Percentiles rank a stretch among this genome's conserved stretches.
Conservation (phyloP, 2,888 invertebrate genomes). For the Colostygia pectinataria region DNA sequence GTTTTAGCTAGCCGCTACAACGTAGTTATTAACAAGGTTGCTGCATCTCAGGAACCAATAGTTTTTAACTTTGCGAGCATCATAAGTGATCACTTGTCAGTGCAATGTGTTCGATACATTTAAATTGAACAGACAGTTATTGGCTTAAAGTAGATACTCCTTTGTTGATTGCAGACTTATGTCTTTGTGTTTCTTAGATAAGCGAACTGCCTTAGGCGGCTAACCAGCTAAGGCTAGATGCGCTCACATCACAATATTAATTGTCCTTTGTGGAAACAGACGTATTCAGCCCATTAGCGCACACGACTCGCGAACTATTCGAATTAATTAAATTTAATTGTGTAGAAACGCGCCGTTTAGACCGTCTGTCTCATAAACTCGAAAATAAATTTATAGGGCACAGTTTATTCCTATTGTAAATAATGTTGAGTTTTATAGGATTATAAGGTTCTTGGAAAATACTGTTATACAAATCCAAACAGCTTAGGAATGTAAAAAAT, state of each 20-base stretch:
- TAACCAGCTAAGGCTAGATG: constrained; percentile 6
- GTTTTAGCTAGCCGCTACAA: too few species aligned
- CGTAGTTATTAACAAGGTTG: too few species aligned
- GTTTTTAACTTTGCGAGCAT: too few species aligned
- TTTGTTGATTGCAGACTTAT: too few species aligned
- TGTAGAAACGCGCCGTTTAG: constrained; percentile 47
- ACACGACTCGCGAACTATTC: constrained; percentile 75
- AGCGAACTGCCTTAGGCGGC: too few species aligned
- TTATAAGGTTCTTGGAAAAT: constrained; percentile 15
- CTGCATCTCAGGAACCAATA: too few species aligned
- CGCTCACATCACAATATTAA: constrained; percentile 50
- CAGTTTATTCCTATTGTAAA: constrained; percentile 29
- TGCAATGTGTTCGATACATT: too few species aligned
- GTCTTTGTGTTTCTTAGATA: too few species aligned
- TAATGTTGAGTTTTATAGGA: constrained; percentile 26
- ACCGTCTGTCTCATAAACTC: constrained; percentile 36
- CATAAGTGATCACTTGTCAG: too few species aligned
- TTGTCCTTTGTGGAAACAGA: constrained; percentile 64
- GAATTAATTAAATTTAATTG: constrained; percentile 81
- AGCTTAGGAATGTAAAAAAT: not conserved
- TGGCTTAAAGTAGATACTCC: too few species aligned
- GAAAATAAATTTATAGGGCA: constrained; percentile 31
- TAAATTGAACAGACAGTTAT: too few species aligned
- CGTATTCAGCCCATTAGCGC: constrained; percentile 72
- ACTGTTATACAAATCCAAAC: too few species aligned